phyloP scores from a whole-genome alignment of 2,113 vertebrate genomes.

The Chlorocebus sabaeus region DNA sequence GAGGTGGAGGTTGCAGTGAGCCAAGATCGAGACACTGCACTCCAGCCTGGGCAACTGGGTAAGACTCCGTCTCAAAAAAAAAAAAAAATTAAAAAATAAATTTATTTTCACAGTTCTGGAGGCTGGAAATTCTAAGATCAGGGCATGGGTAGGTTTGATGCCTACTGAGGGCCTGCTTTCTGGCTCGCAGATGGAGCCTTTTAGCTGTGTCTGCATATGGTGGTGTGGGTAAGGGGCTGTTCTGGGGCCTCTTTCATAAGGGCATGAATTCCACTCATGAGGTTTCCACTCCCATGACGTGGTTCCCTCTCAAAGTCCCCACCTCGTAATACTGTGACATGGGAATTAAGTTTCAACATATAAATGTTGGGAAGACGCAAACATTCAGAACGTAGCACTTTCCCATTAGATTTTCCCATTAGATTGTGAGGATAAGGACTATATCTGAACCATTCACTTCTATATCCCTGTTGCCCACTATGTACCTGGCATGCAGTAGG shows the following conservation, averaged over 20 bases:
- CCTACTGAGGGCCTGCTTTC: too few species aligned
- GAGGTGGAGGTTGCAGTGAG: too few species aligned
- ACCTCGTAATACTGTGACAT: neutral
- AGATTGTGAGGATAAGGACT: neutral
- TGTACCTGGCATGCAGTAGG: neutral
- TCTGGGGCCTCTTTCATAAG: neutral
- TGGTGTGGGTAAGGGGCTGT: neutral
- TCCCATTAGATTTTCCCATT: neutral
- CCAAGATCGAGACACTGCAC: too few species aligned
- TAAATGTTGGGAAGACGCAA: neutral
- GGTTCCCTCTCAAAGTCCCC: neutral
- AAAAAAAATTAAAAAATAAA: too few species aligned
- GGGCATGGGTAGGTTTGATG: neutral
- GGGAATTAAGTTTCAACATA: neutral
- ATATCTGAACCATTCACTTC: neutral
- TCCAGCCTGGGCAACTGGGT: too few species aligned
- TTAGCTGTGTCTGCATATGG: neutral
- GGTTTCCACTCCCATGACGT: neutral
- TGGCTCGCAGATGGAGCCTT: neutral
- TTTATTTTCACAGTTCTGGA: too few species aligned
- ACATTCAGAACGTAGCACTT: neutral
- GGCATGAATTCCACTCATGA: too few species aligned
- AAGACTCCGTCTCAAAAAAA: too few species aligned
- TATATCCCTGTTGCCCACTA: neutral
- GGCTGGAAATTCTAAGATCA: neutral